Evolutionary conservation across 2,113 vertebrate genomes (phyloP).

Genomic region (Thalassoma bifasciatum): DNA sequence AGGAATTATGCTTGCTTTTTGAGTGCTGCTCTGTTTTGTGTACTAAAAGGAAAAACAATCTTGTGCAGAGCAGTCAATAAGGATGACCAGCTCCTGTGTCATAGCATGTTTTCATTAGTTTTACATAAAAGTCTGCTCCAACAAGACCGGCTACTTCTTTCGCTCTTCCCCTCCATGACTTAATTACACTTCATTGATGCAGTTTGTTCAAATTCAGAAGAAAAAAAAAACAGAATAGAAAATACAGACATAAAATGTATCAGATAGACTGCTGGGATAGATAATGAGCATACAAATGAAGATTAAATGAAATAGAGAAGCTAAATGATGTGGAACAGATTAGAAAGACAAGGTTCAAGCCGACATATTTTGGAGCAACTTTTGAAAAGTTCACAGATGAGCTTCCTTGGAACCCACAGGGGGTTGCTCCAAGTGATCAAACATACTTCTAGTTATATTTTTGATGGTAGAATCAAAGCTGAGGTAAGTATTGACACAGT

Average conservation of each 20-base stretch:
- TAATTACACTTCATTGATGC: background rate
- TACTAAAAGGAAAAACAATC: background rate
- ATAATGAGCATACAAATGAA: background rate
- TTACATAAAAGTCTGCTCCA: background rate
- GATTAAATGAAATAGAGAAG: background rate
- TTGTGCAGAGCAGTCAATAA: background rate
- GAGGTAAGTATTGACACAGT: slow-evolving; percentile 1
- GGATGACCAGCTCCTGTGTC: background rate
- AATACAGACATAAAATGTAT: background rate
- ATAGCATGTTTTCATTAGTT: background rate
- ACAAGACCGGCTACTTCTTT: background rate
- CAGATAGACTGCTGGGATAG: background rate
- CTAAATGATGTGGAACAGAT: background rate
- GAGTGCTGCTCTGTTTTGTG: slow-evolving; percentile 38
- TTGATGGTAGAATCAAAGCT: slow-evolving; percentile 37
- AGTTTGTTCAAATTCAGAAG: background rate
- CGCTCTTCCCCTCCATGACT: background rate
- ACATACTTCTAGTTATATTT: slow-evolving; percentile 13
- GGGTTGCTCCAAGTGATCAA: slow-evolving; percentile 9
- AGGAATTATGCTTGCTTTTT: slow-evolving; percentile 29
- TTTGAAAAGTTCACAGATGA: slow-evolving; percentile 1
- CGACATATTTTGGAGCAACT: background rate
- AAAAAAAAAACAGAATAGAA: background rate
- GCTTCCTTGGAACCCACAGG: background rate
- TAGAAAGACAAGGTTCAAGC: slow-evolving; percentile 15